Base-by-base conservation (phyloP, 2,797 vertebrate species). In the Falco columbarius region DNA sequence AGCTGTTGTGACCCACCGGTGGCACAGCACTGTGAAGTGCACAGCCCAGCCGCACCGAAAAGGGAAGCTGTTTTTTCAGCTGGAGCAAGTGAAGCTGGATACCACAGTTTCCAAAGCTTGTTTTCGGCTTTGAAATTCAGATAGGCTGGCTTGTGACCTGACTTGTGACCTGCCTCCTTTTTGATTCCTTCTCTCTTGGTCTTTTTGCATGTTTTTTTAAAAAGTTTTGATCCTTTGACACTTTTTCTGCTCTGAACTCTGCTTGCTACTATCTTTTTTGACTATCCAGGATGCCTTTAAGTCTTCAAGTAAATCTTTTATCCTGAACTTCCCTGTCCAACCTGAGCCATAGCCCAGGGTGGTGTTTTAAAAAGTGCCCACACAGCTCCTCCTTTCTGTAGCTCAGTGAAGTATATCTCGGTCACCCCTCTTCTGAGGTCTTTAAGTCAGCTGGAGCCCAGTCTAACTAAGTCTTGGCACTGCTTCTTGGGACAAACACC, bases 401-500 rank as follows among this genome's bases (percentile, higher is more conserved):
- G 55, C 63, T 47, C 38, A 63, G 58, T 22, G 51, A 44, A 68
- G 22, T n/a, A 14, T 42, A 20, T 81, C 81, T 38, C 61, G 5
- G 47, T 67, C 61, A 73, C 83, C 52, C 68, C 56, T 93, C 66
- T 91, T 42, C 44, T n/a, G 82, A 96, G 79, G 75, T 92, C 87
- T 77, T 26, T 14, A 34, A 90, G 80, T 95, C 95, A 93, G 76
- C 81, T 79, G 93, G 93, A 96, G 90, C 76, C 83, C 77, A 38
- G 51, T 81, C 29, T 79, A 70, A 71, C 58, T n/a, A n/a, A 86
- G 63, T 32, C 32, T 95, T 93, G 95, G 95, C 94, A 73, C 83
- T 10, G 87, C 73, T 91, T 24, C 93, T 95, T 75, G 7, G 1
- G 47, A 84, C 93, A 95, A 96, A 96, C 96, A 95, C 96, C 94